These are phyloP conservation scores for Phalacrocorax brasilianus DNA, from an alignment of 2,113 vertebrate species.

Conservation along the genomic window DNA sequence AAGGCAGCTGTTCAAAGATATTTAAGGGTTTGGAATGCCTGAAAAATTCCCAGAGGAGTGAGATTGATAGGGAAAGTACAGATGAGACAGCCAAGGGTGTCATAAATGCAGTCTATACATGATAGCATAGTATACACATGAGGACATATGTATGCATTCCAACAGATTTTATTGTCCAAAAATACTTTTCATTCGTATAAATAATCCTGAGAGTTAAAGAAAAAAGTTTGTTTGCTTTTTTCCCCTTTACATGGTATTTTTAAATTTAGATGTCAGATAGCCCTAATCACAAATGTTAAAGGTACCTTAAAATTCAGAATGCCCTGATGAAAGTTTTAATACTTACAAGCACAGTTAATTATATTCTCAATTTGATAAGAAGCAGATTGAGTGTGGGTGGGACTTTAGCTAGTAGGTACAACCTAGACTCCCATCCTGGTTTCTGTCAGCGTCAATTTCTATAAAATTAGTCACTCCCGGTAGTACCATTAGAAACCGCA, in stretches of 20 bases:
- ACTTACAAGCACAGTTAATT: not conserved
- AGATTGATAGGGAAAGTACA: slow-evolving; percentile 16
- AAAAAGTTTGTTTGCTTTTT: not conserved
- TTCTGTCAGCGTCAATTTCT: not conserved
- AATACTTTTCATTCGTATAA: not conserved
- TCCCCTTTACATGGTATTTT: not conserved
- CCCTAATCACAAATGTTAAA: not conserved
- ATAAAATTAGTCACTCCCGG: not conserved
- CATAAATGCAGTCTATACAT: not conserved
- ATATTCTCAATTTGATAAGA: not conserved
- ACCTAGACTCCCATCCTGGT: not conserved
- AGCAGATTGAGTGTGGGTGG: not conserved
- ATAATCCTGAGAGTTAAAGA: not conserved
- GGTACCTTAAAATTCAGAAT: not conserved
- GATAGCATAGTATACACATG: not conserved
- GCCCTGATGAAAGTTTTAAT: not conserved
- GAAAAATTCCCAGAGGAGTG: slow-evolving; percentile 27
- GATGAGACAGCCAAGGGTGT: not conserved
- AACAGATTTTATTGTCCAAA: not conserved
- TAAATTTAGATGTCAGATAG: not conserved
- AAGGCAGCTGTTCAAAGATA: slow-evolving; percentile 52
- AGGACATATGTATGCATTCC: not conserved
- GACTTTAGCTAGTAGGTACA: not conserved
- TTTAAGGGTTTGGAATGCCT: slow-evolving; percentile 52
- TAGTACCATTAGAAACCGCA: not conserved